Conservation (phyloP, 2,888 invertebrate genomes). For the Amaurobius ferox region DNA sequence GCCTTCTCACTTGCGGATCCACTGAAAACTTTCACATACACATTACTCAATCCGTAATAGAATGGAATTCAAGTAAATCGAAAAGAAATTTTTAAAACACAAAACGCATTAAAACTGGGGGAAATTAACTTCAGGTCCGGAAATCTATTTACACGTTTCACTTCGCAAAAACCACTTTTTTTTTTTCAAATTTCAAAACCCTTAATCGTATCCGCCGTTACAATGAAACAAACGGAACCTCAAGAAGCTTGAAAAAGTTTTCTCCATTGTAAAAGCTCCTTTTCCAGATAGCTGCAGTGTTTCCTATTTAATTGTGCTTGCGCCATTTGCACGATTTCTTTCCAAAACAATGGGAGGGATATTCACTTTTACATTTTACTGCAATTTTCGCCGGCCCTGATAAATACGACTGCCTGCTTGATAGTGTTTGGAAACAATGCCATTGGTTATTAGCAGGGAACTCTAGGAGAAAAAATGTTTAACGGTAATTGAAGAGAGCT, state of each 20-base stretch:
- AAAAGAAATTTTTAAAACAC: background rate
- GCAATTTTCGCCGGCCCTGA: background rate
- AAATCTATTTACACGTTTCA: background rate
- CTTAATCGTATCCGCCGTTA: background rate
- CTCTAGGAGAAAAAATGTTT: background rate
- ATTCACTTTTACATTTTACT: conserved; percentile 16
- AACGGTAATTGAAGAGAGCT: background rate
- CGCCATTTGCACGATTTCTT: conserved; percentile 45
- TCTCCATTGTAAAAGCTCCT: conserved; percentile 6
- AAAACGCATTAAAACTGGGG: background rate
- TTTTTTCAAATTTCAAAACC: background rate
- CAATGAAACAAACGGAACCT: background rate
- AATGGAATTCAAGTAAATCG: background rate
- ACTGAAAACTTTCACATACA: too few relatives aligned
- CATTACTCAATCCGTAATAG: background rate
- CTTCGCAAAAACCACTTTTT: background rate
- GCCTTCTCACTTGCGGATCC: background rate
- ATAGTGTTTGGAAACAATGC: conserved; percentile 12
- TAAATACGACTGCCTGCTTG: background rate
- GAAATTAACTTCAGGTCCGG: background rate
- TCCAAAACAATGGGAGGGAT: conserved; percentile 27
- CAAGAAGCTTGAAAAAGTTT: background rate
- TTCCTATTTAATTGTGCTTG: conserved; percentile 35
- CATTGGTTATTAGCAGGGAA: conserved; percentile 5
- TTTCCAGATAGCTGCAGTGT: conserved; percentile 23